These are phyloP conservation scores for Cryptocheilus praepositus DNA, from an alignment of 2,888 invertebrate genomes.

Conservation along the genomic window DNA sequence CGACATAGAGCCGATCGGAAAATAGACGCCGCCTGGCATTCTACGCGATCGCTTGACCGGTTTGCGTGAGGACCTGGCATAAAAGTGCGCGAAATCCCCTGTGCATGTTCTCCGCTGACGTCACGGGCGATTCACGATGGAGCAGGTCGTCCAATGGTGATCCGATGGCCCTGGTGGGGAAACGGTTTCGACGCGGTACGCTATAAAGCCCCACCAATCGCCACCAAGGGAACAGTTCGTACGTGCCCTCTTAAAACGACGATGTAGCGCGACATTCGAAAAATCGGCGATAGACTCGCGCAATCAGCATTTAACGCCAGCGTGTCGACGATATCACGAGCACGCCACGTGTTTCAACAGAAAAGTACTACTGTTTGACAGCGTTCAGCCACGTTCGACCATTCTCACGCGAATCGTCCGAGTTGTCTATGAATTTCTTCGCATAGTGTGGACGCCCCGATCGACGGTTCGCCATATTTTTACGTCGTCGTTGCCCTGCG, in stretches of 20 bases:
- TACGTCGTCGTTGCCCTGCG: too few relatives aligned
- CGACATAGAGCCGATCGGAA: not conserved
- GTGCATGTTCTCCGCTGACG: conserved; percentile 50
- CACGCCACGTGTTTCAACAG: too few relatives aligned
- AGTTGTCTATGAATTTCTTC: too few relatives aligned
- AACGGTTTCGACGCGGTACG: conserved; percentile 9
- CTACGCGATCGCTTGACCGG: not conserved
- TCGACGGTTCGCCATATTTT: too few relatives aligned
- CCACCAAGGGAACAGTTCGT: conserved; percentile 56
- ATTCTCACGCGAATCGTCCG: too few relatives aligned
- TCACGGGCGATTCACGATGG: conserved; percentile 28
- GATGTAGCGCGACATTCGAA: conserved; percentile 52
- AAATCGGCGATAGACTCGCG: conserved; percentile 23
- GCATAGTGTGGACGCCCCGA: too few relatives aligned
- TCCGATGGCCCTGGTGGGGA: conserved; percentile 29
- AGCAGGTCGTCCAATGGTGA: conserved; percentile 26
- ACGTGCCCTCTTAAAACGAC: conserved; percentile 59
- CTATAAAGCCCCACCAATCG: conserved; percentile 65
- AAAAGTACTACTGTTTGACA: too few relatives aligned
- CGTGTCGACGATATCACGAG: too few relatives aligned
- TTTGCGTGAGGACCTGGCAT: too few relatives aligned
- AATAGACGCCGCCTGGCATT: not conserved
- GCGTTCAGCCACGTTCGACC: too few relatives aligned
- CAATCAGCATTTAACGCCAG: too few relatives aligned
- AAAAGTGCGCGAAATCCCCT: conserved; percentile 33